phyloP scores from a whole-genome alignment of 2,888 invertebrate species.

The Timema podura region DNA sequence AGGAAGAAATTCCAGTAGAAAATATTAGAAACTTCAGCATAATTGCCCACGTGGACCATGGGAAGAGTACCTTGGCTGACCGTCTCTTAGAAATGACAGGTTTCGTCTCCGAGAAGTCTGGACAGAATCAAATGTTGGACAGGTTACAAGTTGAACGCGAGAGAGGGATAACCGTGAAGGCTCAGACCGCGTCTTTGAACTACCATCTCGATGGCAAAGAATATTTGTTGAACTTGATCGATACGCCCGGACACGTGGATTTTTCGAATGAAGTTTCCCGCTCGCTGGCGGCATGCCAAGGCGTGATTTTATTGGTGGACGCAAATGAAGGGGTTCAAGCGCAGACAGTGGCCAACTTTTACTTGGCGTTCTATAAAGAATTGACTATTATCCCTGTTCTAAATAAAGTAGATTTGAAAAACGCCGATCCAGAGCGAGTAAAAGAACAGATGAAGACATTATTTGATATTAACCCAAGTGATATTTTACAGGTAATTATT shows the following conservation, averaged over 20 bases:
- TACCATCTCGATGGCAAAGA: conserved; percentile 62
- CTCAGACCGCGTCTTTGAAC: conserved; percentile 87
- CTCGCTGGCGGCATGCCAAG: conserved; percentile 90
- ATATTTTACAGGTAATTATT: conserved; percentile 64
- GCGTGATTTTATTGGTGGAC: conserved; percentile 90
- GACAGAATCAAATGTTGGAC: conserved; percentile 71
- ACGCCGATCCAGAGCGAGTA: conserved; percentile 82
- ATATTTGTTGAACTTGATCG: conserved; percentile 90
- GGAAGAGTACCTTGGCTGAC: conserved; percentile 96
- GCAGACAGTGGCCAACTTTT: conserved; percentile 96
- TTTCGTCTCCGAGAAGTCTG: conserved; percentile 61
- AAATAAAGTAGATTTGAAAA: conserved; percentile 94
- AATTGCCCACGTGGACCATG: conserved; percentile 99
- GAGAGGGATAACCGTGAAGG: conserved; percentile 97
- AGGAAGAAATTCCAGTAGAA: conserved; percentile 42
- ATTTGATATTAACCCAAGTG: conserved; percentile 72
- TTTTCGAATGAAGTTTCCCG: conserved; percentile 90
- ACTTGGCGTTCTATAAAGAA: conserved; percentile 79
- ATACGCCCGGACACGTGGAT: conserved; percentile 98
- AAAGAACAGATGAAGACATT: conserved; percentile 71
- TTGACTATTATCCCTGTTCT: conserved; percentile 85
- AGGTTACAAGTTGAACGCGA: conserved; percentile 82
- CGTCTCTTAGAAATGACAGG: conserved; percentile 91
- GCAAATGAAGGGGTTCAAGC: conserved; percentile 96
- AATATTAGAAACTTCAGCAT: conserved; percentile 90